Percentiles rank a stretch among this genome's conserved stretches.
Evolutionary conservation across 1,140 invertebrate genomes (phyloP).

Genomic region (Globodera rostochiensis): DNA sequence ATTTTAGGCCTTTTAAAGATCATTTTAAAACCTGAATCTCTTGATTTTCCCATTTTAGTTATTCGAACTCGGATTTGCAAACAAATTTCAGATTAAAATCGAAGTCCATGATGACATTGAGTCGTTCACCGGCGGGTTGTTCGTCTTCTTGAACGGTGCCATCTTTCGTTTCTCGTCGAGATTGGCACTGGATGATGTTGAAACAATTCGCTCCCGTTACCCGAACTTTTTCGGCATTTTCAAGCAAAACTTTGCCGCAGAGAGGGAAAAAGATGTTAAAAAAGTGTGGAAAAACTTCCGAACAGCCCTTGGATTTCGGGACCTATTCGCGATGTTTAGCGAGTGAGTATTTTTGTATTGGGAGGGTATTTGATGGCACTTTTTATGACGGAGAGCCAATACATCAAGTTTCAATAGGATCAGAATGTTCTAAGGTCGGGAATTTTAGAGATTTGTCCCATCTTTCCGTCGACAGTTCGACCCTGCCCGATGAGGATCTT

Average conservation of each 20-base stretch:
- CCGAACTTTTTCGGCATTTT: slow-evolving; percentile 29
- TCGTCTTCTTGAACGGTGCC: not conserved
- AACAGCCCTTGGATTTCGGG: not conserved
- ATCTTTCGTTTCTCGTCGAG: slow-evolving; percentile 27
- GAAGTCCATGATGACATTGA: slow-evolving; percentile 21
- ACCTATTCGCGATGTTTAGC: not conserved
- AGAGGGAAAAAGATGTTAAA: not conserved
- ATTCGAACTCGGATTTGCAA: not conserved
- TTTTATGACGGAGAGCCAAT: too few species aligned
- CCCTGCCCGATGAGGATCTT: slow-evolving; percentile 31
- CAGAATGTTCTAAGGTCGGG: not conserved
- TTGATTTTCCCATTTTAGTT: not conserved
- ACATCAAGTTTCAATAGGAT: not conserved
- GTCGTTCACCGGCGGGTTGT: slow-evolving; percentile 17
- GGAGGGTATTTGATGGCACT: too few species aligned
- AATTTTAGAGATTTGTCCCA: not conserved
- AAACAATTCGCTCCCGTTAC: slow-evolving; percentile 16
- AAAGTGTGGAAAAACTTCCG: not conserved
- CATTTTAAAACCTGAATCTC: too few species aligned
- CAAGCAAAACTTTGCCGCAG: slow-evolving; percentile 13
- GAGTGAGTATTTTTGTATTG: not conserved
- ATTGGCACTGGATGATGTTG: slow-evolving; percentile 13
- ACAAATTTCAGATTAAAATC: slow-evolving; percentile 6
- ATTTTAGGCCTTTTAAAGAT: not conserved
- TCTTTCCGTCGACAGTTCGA: slow-evolving; percentile 4